Evolutionary conservation across 2,797 vertebrate genomes (phyloP), one percentile per base, ranked within the genome.

Genomic region (Oreonectes daqikongensis): DNA sequence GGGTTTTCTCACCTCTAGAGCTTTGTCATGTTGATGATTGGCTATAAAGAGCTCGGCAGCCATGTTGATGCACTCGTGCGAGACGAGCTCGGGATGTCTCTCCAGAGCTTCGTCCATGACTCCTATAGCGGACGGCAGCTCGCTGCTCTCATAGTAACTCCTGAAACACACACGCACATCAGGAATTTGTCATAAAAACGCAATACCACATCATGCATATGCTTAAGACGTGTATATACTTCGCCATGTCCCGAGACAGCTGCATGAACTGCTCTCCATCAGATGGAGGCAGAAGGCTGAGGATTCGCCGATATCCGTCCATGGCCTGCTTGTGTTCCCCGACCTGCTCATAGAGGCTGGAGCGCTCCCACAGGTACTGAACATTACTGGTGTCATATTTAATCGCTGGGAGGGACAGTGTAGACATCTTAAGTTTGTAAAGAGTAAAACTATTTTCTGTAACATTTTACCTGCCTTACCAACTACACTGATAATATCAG

Each of bases 201-300:
- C 35, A 35, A 35, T 35, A 35, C 1, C 35, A n/a, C n/a, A n/a
- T n/a, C n/a, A 14, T 42, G 3, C 40, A 3, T 40, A 9, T 40
- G 11, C 38, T 40, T 10, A 40, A 9, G 38, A 9, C 38, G 40
- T 32, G 53, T 48, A 12, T 20, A 87, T 85, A 96, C 95, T 95
- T 99, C 78, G 97, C 97, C 97, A 99, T 99, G 88, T 99, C 97
- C 74, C 96, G 95, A 26, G 98, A 95, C 74, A 99, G 87, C 81
- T 97, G 96, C 96, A 99, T 98, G 81, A 98, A 99, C 55, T 96
- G 95, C 46, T 98, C 95, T 1, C 96, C 97, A 1, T 99, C 96
- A n/a, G 94, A 92, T 64, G 95, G 89, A 4, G 97, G 94, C 81
- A 99, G 91, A 69, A 99, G 94, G 0, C 94, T 94, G 53, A 99